Evolutionary conservation across 2,888 invertebrate genomes (phyloP).

Genomic region (Lutraria lutraria): DNA sequence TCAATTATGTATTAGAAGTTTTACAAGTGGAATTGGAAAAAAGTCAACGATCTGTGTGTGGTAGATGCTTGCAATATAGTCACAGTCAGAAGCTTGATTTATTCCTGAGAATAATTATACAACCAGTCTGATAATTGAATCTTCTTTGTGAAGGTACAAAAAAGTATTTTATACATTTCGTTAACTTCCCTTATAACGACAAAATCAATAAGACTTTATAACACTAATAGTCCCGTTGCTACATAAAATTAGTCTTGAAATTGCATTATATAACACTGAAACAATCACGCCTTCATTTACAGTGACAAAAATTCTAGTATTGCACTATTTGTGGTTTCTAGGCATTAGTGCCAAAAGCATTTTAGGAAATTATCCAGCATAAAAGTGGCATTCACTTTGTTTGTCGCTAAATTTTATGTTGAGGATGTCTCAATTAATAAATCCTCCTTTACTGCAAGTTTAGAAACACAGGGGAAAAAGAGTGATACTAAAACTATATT

Average conservation of each 20-base stretch:
- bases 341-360: background rate
- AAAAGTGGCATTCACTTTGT: background rate
- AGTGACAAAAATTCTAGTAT: background rate
- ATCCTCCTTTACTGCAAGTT: background rate
- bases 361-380: background rate
- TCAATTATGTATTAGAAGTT: slow-evolving; percentile 14
- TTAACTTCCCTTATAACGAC: background rate
- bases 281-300: background rate
- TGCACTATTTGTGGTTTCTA: background rate
- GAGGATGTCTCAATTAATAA: background rate
- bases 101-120: slow-evolving; percentile 9
- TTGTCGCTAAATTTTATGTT: background rate
- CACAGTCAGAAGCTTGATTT: slow-evolving; percentile 2
- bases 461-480: too few species aligned
- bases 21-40: slow-evolving; percentile 5
- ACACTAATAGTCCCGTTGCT: background rate
- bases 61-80: background rate
- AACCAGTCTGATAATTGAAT: background rate
- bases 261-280: slow-evolving; percentile 4
- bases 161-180: background rate
- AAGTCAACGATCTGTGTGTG: background rate
- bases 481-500: too few species aligned
- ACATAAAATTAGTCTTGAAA: background rate
- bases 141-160: background rate
- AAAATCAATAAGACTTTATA: slow-evolving; percentile 10